Base-by-base conservation (phyloP, 2,797 vertebrate species). In the Cynodonichthys magdalenae region DNA sequence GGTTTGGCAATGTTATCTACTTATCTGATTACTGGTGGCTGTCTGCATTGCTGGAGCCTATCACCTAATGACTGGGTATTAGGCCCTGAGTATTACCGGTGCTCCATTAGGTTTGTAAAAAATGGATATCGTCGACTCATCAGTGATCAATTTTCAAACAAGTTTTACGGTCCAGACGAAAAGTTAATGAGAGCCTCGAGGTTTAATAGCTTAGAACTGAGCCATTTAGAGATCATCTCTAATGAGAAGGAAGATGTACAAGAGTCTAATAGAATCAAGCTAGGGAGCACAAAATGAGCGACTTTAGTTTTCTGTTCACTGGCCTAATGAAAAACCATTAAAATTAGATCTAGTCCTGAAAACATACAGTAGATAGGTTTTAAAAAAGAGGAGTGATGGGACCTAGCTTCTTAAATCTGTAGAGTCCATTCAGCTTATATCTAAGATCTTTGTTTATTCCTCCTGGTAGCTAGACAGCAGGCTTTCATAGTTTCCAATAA, bases 11-110 rank as follows among this genome's bases (percentile, higher is more conserved):
- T 50, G 69, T 76, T 79, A 86, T 85, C 71, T 56, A 7, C 69
- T 80, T 59, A 82, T 89, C 61, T 47, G 71, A 84, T 88, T 80
- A 83, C 59, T 54, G n/a, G 74, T 80, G 72, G 71, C 68, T 31
- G 61, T 84, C 79, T 82, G 76, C 71, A 1, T 71, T 81, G 67
- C 74, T 51, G 8, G 73, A 67, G 53, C 75, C 67, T 34, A 45
- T 77, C 78, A n/a, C 75, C 78, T 85, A 84, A 80, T 69, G 78
- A 77, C 75, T 85, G 69, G 70, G 68, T 81, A 86, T 88, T 81
- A 82, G 75, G 59, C 42, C 65, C 12, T 29, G 77, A 67, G 78
- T 86, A 89, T 90, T 87, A 87, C 83, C 77, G 70, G 74, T 60
- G 80, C 57, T 69, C 75, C 86, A 90, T 90, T 90, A 82, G 64